phyloP scores from a whole-genome alignment of 2,888 invertebrate species.

The Ctenicera cuprea region DNA sequence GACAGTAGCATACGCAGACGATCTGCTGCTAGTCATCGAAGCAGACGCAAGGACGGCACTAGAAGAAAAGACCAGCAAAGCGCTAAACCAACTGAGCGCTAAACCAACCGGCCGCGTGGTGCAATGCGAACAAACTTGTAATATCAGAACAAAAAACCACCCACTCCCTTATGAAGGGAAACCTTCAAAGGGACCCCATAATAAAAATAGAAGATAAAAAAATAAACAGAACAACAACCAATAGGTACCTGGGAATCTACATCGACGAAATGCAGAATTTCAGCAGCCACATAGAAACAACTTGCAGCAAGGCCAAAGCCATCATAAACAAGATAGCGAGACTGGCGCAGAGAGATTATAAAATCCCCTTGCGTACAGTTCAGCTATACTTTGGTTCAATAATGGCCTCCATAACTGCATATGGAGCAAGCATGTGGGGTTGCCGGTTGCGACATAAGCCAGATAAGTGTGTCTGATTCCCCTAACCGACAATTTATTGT shows the following conservation, averaged over 20 bases:
- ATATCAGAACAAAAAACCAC: neutral
- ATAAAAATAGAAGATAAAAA: no score
- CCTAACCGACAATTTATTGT: no score
- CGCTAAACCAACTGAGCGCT: no score
- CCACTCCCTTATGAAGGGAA: neutral
- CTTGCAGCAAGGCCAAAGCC: neutral
- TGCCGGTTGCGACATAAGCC: no score
- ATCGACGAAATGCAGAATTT: neutral
- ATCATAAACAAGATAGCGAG: no score
- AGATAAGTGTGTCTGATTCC: no score
- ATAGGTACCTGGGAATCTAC: neutral
- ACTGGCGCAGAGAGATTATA: neutral
- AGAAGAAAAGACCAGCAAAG: neutral
- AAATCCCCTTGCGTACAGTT: neutral
- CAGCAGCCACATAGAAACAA: neutral
- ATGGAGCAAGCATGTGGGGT: neutral
- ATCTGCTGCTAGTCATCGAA: neutral
- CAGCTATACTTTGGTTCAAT: no score
- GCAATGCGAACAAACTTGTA: no score
- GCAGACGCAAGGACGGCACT: neutral
- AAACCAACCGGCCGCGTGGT: no score
- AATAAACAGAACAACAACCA: neutral
- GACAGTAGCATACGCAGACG: no score
- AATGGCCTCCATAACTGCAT: neutral
- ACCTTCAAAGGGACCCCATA: neutral